Base-by-base conservation (phyloP, 2,113 vertebrate genomes). In the Salminus brasiliensis region DNA sequence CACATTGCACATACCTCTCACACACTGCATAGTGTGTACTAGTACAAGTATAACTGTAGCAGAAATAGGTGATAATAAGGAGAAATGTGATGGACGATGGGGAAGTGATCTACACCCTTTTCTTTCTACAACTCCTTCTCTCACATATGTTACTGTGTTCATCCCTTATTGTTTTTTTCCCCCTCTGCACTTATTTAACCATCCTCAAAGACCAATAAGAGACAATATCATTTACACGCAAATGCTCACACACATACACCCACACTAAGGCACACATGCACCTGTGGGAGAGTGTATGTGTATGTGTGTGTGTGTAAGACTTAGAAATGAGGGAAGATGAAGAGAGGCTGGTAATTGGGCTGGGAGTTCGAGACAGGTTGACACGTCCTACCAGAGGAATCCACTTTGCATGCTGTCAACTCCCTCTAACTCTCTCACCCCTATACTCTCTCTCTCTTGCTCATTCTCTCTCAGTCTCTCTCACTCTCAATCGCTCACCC, bases 271-370 rank as follows among this genome's bases (percentile, higher is more conserved):
- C 29, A 39, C 10, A 49, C 29, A 39, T 34, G 25, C 32, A 68
- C 53, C 49, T 81, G 41, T 59, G 52, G 23, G 75, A 49, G 63
- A 32, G 49, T 62, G 23, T n/a, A 72, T 49, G 43, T 21, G 68
- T 25, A 29, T 23, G 69, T 67, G 25, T 53, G 43, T 15, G 69
- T 27, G 45, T 18, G 69, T 68, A 21, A 59, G 60, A 32, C 6
- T 30, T 43, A 39, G 53, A 69, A 75, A 69, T 43, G 70, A 72
- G 45, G 60, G 74, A 49, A 66, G 74, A 84, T 84, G 77, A 84
- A 84, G 79, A 83, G 74, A 71, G 76, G 71, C 49, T 70, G 65
- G 79, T 85, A 85, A 85, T 85, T 85, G 81, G 84, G 59, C 78
- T 78, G 81, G 70, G 78, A 81, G 70, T 83, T 78, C 36, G 66